These are phyloP conservation scores for Spodoptera frugiperda DNA, from an alignment of 1,140 invertebrate genomes.

Conservation along the genomic window DNA sequence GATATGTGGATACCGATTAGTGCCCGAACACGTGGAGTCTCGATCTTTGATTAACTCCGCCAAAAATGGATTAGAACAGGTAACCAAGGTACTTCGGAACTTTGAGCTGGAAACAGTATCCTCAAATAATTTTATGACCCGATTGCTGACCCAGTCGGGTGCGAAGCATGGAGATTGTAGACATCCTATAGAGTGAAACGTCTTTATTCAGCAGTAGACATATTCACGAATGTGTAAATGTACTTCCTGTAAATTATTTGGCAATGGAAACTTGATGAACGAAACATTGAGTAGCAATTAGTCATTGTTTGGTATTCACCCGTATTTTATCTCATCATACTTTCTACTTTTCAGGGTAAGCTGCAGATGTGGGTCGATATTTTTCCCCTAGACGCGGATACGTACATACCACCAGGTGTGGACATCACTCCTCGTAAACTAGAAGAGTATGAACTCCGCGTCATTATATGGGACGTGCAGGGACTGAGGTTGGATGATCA, in stretches of 20 bases:
- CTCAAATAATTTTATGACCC: no score
- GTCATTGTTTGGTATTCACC: no score
- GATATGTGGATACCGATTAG: slow-evolving; percentile 90
- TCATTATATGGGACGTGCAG: slow-evolving; percentile 93
- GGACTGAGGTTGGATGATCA: slow-evolving; percentile 92
- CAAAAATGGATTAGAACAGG: slow-evolving; percentile 94
- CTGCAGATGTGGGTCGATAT: slow-evolving; percentile 97
- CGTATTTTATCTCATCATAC: no score
- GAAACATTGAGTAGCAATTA: no score
- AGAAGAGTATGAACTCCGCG: slow-evolving; percentile 92
- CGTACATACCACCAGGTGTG: slow-evolving; percentile 89
- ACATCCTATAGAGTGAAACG: no score
- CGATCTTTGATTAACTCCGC: slow-evolving; percentile 91
- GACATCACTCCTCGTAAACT: slow-evolving; percentile 92
- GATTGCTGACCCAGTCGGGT: no score
- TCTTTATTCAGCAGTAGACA: no score
- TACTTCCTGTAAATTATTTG: no score
- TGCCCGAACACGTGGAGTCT: slow-evolving; percentile 96
- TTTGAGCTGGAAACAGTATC: no score
- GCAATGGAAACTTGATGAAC: no score
- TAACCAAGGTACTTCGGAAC: slow-evolving; percentile 59
- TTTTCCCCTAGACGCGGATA: slow-evolving; percentile 88
- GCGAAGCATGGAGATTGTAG: no score
- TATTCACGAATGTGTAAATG: no score
- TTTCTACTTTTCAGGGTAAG: slow-evolving; percentile 89